Percentiles rank a stretch among this genome's conserved stretches.
Evolutionary conservation across 2,113 vertebrate genomes (phyloP).

Genomic region (Leucopsar rothschildi): DNA sequence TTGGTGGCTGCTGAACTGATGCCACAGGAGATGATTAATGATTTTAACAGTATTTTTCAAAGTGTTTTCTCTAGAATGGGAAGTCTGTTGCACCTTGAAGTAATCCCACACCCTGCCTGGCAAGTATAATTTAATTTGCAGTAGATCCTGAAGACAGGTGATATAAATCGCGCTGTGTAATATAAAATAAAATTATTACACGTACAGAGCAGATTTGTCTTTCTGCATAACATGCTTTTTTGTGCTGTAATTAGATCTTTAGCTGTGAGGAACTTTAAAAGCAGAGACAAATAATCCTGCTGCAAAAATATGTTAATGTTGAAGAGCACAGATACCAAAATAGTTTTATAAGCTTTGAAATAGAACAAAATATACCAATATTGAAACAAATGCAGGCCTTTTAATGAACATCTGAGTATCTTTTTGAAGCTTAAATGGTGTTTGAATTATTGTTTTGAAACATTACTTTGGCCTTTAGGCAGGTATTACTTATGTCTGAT

Average conservation of each 20-base stretch:
- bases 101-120: neutral
- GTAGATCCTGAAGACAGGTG: neutral
- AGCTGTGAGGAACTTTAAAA: neutral
- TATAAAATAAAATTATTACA: neutral
- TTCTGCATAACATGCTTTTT: neutral
- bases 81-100: neutral
- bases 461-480: neutral
- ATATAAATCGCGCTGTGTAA: neutral
- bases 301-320: neutral
- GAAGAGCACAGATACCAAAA: neutral
- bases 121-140: neutral
- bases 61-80: neutral
- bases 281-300: neutral
- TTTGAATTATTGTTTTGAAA: neutral
- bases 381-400: neutral
- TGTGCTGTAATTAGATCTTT: neutral
- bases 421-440: neutral
- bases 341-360: neutral
- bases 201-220: neutral
- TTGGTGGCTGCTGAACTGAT: neutral
- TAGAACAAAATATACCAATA: neutral
- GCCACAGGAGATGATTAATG: neutral
- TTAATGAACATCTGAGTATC: neutral
- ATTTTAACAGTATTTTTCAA: neutral
- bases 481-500: neutral